A percentile compares a stretch with the other conserved stretches of the same genome.
These are phyloP conservation scores for Esperia sulphurella DNA, from an alignment of 2,888 invertebrate species.

Conservation along the genomic window DNA sequence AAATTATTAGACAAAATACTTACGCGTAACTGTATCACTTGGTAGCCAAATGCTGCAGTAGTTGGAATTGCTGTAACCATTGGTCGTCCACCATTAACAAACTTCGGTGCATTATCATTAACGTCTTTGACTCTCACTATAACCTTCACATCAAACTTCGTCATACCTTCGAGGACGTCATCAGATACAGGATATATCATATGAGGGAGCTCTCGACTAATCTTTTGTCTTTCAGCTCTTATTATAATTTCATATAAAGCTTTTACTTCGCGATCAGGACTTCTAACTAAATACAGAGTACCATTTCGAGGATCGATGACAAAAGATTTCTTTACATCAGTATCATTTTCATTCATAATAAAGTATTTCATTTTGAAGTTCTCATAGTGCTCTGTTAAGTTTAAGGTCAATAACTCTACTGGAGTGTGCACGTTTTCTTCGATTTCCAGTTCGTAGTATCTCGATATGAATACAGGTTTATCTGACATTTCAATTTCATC, in stretches of 20 bases:
- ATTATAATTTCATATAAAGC: slow-evolving; percentile 81
- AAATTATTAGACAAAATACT: slow-evolving; percentile 10
- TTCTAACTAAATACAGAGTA: slow-evolving; percentile 84
- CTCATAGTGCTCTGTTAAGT: slow-evolving; percentile 84
- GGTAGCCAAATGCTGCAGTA: slow-evolving; percentile 89
- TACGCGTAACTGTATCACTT: slow-evolving; percentile 87
- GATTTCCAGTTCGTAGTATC: slow-evolving; percentile 90
- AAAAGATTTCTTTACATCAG: slow-evolving; percentile 81
- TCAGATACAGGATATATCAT: slow-evolving; percentile 88
- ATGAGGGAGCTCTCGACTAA: slow-evolving; percentile 84
- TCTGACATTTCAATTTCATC: slow-evolving; percentile 74
- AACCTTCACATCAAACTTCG: slow-evolving; percentile 88
- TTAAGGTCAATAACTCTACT: slow-evolving; percentile 85
- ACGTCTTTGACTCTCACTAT: slow-evolving; percentile 88
- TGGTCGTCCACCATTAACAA: slow-evolving; percentile 86
- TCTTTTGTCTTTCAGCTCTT: slow-evolving; percentile 76
- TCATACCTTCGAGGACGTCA: slow-evolving; percentile 84
- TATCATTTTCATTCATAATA: slow-evolving; percentile 80
- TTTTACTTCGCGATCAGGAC: slow-evolving; percentile 86
- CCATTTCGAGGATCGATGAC: slow-evolving; percentile 88
- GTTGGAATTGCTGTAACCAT: slow-evolving; percentile 91
- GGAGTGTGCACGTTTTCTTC: slow-evolving; percentile 90
- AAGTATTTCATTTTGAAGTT: slow-evolving; percentile 83
- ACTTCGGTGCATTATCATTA: slow-evolving; percentile 90
- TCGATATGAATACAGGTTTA: slow-evolving; percentile 79